A percentile compares a stretch with the other conserved stretches of the same genome.
Evolutionary conservation across 2,797 vertebrate species (phyloP).

Genomic region (Malacoraja senta): DNA sequence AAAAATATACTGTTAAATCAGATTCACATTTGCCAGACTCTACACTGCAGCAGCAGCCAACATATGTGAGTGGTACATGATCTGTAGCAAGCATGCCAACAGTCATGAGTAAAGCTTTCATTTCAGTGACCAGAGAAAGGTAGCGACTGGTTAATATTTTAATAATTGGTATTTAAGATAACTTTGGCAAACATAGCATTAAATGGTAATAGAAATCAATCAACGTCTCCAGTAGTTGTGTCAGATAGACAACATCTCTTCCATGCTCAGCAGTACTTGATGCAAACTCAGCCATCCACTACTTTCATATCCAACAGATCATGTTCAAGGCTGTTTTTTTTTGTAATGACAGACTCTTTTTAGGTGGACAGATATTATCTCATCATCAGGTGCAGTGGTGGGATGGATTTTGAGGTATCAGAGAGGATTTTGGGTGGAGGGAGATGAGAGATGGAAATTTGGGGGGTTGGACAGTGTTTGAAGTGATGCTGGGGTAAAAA

Average conservation of each 20-base stretch:
- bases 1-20: conserved; percentile 44
- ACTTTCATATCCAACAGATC: background rate
- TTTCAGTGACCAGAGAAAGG: background rate
- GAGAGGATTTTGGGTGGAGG: background rate
- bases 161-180: background rate
- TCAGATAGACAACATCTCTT: background rate
- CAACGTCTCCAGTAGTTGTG: background rate
- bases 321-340: background rate
- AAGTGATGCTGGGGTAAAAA: too few species aligned
- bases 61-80: conserved; percentile 42
- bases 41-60: conserved; percentile 42
- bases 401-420: too few species aligned
- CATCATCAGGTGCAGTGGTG: background rate
- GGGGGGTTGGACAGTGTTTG: too few species aligned
- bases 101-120: background rate
- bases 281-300: background rate
- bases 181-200: background rate
- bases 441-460: too few species aligned
- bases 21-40: conserved; percentile 42
- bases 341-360: background rate
- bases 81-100: background rate
- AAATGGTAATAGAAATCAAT: background rate
- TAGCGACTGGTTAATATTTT: background rate
- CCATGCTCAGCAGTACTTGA: background rate
- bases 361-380: background rate